Evolutionary conservation across 2,888 invertebrate species (phyloP), one percentile per base, ranked within the genome.

Genomic region (Cheiracanthium punctorium): DNA sequence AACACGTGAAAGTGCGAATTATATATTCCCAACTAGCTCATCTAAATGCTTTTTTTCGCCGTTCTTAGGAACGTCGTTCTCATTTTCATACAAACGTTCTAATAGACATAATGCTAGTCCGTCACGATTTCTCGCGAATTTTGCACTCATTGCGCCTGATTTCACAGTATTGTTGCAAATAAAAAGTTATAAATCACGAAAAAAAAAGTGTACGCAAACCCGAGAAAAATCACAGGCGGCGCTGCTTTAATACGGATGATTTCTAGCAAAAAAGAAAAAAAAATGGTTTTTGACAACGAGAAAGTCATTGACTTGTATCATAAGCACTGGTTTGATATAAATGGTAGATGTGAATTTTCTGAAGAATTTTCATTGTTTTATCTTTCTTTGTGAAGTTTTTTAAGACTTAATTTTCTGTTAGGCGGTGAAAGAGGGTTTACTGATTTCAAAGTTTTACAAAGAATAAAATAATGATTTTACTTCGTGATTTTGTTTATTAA

Each of bases 11-110:
- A 58, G 24, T 41, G 20, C 70, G 37, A 70, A 70, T 70, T 70
- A 41, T 24, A 24, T 24, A 70, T 70, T 28, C 37, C 24, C 24
- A 70, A 41, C 24, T 37, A 70, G 20, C 67, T 20, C 20, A 37
- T 37, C 14, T 41, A 70, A 70, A 70, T 33, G 70, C 24, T 17
- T 37, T 37, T 33, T 24, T 58, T 32, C 32, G 7, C 10, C 37
- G 30, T 32, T 20, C 29, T 1, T 24, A 58, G 58, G 82, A 52
- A 58, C 76, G 82, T 30, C 76, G 82, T 58, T 82, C 76, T 76
- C 82, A 76, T 82, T 82, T 82, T 82, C 82, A 82, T 69, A 70
- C 41, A 82, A 81, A 82, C 70, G 75, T 67, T 52, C 43, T 65
- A n/a, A 32, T 20, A 33, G 33, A 69, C 24, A 58, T 24, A 58